Percentiles rank a stretch among this genome's conserved stretches.
Conservation (phyloP, 2,888 invertebrate genomes). For the Nephrotoma appendiculata region DNA sequence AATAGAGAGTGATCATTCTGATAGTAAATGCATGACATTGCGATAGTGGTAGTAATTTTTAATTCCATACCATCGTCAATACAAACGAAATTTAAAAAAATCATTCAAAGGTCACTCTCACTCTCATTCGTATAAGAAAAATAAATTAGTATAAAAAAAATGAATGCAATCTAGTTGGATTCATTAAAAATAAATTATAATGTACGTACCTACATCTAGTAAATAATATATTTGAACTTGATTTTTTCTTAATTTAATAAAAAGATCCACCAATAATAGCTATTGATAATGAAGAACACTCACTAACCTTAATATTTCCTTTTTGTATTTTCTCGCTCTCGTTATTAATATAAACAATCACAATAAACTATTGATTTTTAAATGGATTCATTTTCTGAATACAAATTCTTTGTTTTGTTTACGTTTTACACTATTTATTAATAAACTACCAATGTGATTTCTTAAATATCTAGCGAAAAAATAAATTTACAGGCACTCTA, state of each 20-base stretch:
- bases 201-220: neutral
- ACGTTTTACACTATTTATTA: neutral
- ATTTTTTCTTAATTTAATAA: neutral
- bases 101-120: neutral
- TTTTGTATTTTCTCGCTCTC: neutral
- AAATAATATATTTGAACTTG: neutral
- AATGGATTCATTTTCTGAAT: neutral
- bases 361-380: neutral
- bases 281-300: neutral
- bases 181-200: neutral
- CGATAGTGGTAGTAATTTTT: too few relatives aligned
- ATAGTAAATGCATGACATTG: neutral
- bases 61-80: too few relatives aligned
- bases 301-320: neutral
- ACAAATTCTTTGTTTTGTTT: neutral
- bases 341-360: neutral
- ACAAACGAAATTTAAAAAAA: too few relatives aligned
- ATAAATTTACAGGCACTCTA: too few relatives aligned
- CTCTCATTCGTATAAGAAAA: neutral
- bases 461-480: too few relatives aligned
- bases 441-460: neutral
- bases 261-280: neutral
- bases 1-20: neutral
- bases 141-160: neutral
- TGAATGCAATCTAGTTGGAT: neutral